Evolutionary conservation across 2,113 vertebrate species (phyloP), one percentile per base, ranked within the genome.

Genomic region (Equus przewalskii): DNA sequence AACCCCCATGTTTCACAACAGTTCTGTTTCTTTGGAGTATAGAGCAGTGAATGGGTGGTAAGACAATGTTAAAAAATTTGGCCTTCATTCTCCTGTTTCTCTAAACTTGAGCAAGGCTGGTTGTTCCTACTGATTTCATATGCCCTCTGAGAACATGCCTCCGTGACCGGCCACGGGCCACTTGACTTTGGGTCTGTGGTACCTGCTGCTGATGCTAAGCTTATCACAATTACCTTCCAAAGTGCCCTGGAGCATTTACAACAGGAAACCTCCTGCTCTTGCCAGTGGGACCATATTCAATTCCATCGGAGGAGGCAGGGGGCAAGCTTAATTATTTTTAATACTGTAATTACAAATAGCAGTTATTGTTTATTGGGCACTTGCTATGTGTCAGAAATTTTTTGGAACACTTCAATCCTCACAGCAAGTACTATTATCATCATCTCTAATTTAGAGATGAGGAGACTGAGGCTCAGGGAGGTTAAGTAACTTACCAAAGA

Each of bases 281-380:
- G 62, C 49, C 58, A 33, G 78, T 58, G 24, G 49, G 24, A 67
- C n/a, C n/a, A 28, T 19, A 67, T 81, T 95, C 22, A 36, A 69
- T 9, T 73, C 26, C 3, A 16, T 41, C 26, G 28, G 67, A 79
- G 26, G 33, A 82, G 13, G 36, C n/a, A 86, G 18, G n/a, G 19
- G 6, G 7, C 60, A 67, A 62, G 33, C 16, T 70, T 89, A 90
- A 78, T 92, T 94, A 36, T 91, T 96, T 76, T 96, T 75, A 89
- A 93, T 41, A 78, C 21, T 60, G 15, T 72, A 78, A 30, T 92
- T 84, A 33, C 8, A 60, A 67, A 90, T 78, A 76, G 44, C 16
- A 79, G 24, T 67, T 92, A 24, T 58, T 8, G 26, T 64, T 95
- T 78, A 54, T 33, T 79, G 64, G 82, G 51, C 18, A 51, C 65